A percentile compares a stretch with the other conserved stretches of the same genome.
Evolutionary conservation across 2,888 invertebrate species (phyloP).

Genomic region (Diachrysia chrysitis): DNA sequence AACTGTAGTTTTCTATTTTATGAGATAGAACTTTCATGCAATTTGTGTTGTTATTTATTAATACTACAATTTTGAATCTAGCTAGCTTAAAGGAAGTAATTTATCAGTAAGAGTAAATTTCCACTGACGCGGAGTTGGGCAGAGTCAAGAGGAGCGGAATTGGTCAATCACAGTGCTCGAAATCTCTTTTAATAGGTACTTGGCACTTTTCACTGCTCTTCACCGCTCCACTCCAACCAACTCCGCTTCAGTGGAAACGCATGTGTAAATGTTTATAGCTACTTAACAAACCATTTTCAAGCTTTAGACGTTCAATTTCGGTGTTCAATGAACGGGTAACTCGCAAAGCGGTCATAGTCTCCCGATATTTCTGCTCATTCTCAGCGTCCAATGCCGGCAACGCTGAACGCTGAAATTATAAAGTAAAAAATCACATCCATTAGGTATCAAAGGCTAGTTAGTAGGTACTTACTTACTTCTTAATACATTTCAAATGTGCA

Average conservation of each 20-base stretch:
- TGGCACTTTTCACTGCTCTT: too few species aligned
- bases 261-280: background rate
- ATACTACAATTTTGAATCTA: background rate
- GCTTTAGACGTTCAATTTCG: conserved; percentile 57
- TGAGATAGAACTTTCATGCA: conserved; percentile 9
- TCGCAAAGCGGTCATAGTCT: conserved; percentile 69
- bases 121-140: too few species aligned
- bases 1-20: conserved; percentile 49
- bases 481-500: too few species aligned
- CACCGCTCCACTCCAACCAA: too few species aligned
- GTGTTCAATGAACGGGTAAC: conserved; percentile 69
- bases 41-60: background rate
- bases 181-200: too few species aligned
- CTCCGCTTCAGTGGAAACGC: too few species aligned
- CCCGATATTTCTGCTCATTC: conserved; percentile 73
- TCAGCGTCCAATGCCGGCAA: conserved; percentile 76
- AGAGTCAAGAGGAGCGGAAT: too few species aligned
- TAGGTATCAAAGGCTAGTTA: background rate
- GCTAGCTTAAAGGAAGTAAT: background rate
- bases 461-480: too few species aligned
- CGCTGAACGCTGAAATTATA: conserved; percentile 65
- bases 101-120: too few species aligned
- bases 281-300: conserved; percentile 47
- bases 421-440: conserved; percentile 1
- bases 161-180: too few species aligned